These are phyloP conservation scores for Anas bernieri DNA, from an alignment of 2,797 vertebrate genomes.

Conservation along the genomic window DNA sequence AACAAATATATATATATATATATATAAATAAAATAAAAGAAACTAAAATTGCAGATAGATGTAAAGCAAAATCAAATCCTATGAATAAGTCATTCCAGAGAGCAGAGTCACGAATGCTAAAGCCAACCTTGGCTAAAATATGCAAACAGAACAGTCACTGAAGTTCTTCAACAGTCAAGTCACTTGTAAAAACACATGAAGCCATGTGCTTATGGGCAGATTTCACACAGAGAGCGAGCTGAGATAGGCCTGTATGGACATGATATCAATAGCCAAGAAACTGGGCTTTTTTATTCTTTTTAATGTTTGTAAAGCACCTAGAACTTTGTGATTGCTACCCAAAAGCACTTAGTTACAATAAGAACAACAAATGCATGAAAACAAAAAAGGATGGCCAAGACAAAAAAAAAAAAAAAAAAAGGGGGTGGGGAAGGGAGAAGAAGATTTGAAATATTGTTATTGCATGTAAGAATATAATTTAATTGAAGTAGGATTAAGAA, in stretches of 20 bases:
- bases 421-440: rapidly evolving
- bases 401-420: background rate
- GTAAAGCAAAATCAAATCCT: constrained; percentile 22
- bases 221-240: constrained; percentile 45
- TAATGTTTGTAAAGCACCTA: constrained; percentile 44
- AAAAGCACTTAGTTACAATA: constrained; percentile 1
- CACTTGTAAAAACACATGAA: constrained; percentile 57
- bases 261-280: constrained; percentile 51
- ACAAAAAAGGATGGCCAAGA: background rate
- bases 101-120: constrained; percentile 8
- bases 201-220: constrained; percentile 31
- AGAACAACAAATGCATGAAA: background rate
- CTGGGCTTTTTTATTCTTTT: background rate
- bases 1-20: too few relatives aligned
- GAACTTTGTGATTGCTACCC: constrained; percentile 5
- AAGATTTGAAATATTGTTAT: background rate
- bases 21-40: background rate
- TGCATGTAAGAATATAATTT: background rate
- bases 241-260: constrained; percentile 31
- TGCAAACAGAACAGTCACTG: constrained; percentile 46
- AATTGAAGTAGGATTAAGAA: background rate
- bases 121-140: constrained; percentile 41
- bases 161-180: constrained; percentile 59
- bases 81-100: constrained; percentile 46
- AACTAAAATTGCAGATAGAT: background rate